Evolutionary conservation across 2,113 vertebrate species (phyloP), one percentile per base, ranked within the genome.

Genomic region (Charadrius vociferus): DNA sequence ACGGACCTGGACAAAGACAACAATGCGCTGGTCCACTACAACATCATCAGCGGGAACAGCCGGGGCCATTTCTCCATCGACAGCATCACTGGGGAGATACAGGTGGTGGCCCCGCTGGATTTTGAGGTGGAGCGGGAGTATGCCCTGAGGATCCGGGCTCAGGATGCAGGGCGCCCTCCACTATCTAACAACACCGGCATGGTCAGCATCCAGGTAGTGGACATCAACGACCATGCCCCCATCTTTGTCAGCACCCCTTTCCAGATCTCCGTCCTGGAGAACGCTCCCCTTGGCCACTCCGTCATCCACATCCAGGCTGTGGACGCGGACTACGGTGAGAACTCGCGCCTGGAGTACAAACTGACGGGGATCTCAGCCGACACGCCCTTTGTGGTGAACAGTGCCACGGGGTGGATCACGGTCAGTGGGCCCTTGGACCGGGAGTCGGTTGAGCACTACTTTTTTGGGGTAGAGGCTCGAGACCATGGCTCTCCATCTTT

Each of bases 161-260:
- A 99, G 97, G 99, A 99, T 20, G 99, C 99, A 0, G 99, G 99
- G 3, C 98, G 99, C 4, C 99, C 99, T 17, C 99, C 99, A 6
- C 98, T 99, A 27, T 99, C 99, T 50, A 99, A 99, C 97, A 99
- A 99, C 95, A 99, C 99, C 0, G 99, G 99, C 81, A 99, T 99
- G 97, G 99, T 98, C 6, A 99, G 99, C 81, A 99, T 99, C 26
- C 99, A 99, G 96, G 99, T 99, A 63, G 99, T 99, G 24, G 99
- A 99, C 82, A 99, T 99, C 86, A 99, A 99, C 2, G 99, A 99
- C 96, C 99, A 99, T 39, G 98, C 99, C 3, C 99, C 99, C 14
- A 99, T 99, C 81, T 99, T 99, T 97, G 99, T 99, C 70, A 99
- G 99, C 82, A 99, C 99, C 2, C 99, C 99, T 9, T 99, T 99